Evolutionary conservation across 2,888 invertebrate genomes (phyloP).

Genomic region (Protophormia terraenovae): DNA sequence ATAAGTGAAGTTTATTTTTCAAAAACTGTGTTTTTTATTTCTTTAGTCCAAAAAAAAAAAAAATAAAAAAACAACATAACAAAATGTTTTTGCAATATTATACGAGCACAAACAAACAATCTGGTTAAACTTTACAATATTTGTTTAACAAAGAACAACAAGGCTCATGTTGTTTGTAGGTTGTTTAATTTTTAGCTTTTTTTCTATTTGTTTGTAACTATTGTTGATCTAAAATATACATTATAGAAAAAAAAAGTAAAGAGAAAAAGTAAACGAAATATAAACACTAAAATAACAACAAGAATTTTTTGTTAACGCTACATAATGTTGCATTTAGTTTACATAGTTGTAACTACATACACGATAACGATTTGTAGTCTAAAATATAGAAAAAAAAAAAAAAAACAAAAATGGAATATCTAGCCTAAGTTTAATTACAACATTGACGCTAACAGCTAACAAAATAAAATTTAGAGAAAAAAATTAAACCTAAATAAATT

Average conservation of each 20-base stretch:
- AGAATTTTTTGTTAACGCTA: slow-evolving; percentile 39
- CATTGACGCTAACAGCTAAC: slow-evolving; percentile 52
- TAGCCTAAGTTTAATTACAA: slow-evolving; percentile 65
- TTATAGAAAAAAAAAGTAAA: background rate
- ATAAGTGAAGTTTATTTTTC: background rate
- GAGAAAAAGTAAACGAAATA: background rate
- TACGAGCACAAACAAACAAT: slow-evolving; percentile 32
- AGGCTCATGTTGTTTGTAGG: slow-evolving; percentile 29
- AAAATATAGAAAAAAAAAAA: background rate
- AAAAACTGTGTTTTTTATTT: background rate
- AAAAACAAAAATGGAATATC: background rate
- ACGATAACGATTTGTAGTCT: slow-evolving; percentile 53
- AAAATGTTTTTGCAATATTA: slow-evolving; percentile 35
- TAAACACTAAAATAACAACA: slow-evolving; percentile 6
- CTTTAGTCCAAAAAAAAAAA: background rate
- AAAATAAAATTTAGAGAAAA: slow-evolving; percentile 31
- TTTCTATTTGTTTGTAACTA: background rate
- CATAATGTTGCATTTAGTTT: slow-evolving; percentile 64
- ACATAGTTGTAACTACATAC: slow-evolving; percentile 47
- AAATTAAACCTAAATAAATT: slow-evolving; percentile 27
- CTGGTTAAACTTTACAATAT: slow-evolving; percentile 46
- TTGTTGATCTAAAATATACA: slow-evolving; percentile 33
- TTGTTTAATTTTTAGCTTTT: slow-evolving; percentile 21
- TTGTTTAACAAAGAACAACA: slow-evolving; percentile 38
- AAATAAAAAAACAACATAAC: too few species aligned